Conservation (phyloP, 2,797 vertebrate genomes). For the Hipposideros larvatus region DNA sequence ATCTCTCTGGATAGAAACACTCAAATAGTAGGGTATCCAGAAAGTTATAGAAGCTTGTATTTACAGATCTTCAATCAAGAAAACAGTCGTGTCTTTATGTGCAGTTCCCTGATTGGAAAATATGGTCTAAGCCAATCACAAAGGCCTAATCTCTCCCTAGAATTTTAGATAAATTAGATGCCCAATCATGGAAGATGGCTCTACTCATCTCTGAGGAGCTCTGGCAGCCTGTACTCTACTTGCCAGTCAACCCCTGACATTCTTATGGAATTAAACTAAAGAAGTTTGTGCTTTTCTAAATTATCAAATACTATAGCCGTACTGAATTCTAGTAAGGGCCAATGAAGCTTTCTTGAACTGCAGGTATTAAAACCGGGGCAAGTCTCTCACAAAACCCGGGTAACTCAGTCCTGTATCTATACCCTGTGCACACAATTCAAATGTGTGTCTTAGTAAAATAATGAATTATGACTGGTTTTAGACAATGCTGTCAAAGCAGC, state of each 20-base stretch:
- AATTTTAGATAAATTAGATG: neutral
- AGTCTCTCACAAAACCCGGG: neutral
- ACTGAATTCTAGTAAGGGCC: neutral
- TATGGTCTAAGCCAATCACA: neutral
- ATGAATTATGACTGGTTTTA: slow-evolving; percentile 22
- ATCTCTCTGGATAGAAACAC: neutral
- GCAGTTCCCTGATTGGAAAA: neutral
- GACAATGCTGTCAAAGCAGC: neutral
- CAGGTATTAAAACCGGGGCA: neutral
- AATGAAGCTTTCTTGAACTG: neutral
- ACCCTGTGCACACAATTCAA: neutral
- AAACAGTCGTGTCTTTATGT: neutral
- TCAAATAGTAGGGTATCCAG: neutral
- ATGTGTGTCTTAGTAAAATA: neutral
- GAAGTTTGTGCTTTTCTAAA: neutral
- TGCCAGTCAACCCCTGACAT: neutral
- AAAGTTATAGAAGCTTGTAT: neutral
- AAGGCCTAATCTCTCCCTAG: neutral
- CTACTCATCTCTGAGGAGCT: neutral
- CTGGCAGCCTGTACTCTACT: neutral
- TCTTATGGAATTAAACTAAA: slow-evolving; percentile 2
- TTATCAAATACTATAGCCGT: neutral
- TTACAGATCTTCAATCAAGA: neutral
- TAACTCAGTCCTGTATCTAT: neutral
- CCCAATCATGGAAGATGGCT: neutral